Evolutionary conservation across 2,113 vertebrate species (phyloP), one percentile per base, ranked within the genome.

Genomic region (Saccopteryx leptura): DNA sequence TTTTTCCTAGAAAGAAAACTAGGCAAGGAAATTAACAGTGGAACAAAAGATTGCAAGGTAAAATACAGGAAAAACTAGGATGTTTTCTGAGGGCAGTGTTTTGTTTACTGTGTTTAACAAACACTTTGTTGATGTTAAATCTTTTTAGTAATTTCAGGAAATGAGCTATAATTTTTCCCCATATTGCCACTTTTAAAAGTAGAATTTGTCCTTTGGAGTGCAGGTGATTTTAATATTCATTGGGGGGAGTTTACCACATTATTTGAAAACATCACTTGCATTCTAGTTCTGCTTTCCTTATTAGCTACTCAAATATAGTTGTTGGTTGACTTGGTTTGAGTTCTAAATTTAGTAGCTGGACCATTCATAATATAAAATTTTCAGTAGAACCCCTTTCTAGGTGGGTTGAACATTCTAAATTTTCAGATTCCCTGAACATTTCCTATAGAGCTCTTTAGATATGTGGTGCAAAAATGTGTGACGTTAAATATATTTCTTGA

Each of bases 401-500:
- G 83, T 97, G 94, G 93, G 66, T 86, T 96, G 56, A 97, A 86
- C n/a, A 82, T 18, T 86, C 79, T 83, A 97, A 31, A 93, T 89
- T 96, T 92, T 97, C 58, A 95, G 50, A 24, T 90, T 88, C 56
- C 74, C 65, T 95, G 39, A 91, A 91, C 65, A 58, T 26, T 96
- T 91, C 83, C n/a, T 84, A 71, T 13, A 90, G 26, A 76, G 63
- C 76, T 83, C 8, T 90, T 87, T 65, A 96, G 93, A 93, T 88
- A 93, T 54, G 74, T 31, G 95, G 52, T 94, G 82, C 88, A 88
- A 90, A 94, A 95, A 80, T 94, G 79, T 81, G 81, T 95, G 95
- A 94, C 90, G 75, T 88, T 92, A 71, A 88, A 71, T 88, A 76
- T 4, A 26, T 80, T 92, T 63, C 52, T 75, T 90, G 68, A 54